phyloP scores from a whole-genome alignment of 2,888 invertebrate genomes.

The Ceriagrion tenellum region DNA sequence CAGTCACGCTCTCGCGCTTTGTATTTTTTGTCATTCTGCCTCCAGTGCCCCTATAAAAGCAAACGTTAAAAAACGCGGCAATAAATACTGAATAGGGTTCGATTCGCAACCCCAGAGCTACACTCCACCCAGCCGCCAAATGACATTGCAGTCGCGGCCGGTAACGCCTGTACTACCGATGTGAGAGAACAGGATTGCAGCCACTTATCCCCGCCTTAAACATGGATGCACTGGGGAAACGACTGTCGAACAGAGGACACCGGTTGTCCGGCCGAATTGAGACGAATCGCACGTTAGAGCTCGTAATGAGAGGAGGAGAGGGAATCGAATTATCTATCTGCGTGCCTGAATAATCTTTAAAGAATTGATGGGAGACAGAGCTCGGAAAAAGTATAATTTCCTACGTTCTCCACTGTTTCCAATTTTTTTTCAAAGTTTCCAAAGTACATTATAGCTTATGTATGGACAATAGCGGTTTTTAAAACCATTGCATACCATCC shows the following conservation, averaged over 20 bases:
- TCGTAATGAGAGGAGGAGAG: background rate
- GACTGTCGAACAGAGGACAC: background rate
- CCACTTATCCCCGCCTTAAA: background rate
- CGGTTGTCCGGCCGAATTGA: background rate
- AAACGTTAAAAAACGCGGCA: background rate
- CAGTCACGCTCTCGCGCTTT: background rate
- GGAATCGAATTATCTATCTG: background rate
- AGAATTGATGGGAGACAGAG: no score
- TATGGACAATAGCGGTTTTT: no score
- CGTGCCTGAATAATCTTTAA: background rate
- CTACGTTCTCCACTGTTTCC: no score
- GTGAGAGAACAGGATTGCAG: background rate
- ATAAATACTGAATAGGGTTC: background rate
- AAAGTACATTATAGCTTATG: no score
- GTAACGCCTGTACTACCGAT: background rate
- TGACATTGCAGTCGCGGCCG: background rate
- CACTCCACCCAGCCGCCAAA: background rate
- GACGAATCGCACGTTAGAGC: background rate
- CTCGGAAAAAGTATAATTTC: no score
- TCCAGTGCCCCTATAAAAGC: background rate
- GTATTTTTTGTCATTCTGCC: background rate
- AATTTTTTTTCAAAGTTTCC: no score
- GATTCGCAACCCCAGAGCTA: background rate
- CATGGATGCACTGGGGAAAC: conserved; percentile 5
- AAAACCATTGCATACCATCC: no score